Conservation (phyloP, 2,888 invertebrate species). For the Caradrina kadenii region DNA sequence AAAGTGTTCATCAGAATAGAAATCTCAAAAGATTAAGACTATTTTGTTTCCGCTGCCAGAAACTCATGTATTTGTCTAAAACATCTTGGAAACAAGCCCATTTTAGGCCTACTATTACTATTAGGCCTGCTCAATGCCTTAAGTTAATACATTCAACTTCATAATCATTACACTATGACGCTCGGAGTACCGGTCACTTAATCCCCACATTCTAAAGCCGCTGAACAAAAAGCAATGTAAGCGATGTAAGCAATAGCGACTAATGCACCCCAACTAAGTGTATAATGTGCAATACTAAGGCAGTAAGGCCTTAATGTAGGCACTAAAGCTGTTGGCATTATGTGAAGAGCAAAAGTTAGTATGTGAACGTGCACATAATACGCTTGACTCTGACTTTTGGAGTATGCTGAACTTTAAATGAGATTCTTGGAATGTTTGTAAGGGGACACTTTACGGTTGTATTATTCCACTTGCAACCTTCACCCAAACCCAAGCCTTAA, state of each 20-base stretch:
- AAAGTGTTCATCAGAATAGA: too few species aligned
- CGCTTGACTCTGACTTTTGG: slow-evolving; percentile 73
- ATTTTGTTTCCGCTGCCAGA: not conserved
- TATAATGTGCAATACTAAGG: slow-evolving; percentile 68
- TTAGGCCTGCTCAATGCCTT: not conserved
- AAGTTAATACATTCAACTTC: not conserved
- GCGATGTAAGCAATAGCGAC: slow-evolving; percentile 51
- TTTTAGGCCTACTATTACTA: not conserved
- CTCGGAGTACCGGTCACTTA: slow-evolving; percentile 18
- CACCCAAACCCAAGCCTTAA: slow-evolving; percentile 41
- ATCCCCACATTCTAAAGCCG: slow-evolving; percentile 19
- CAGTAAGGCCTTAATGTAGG: slow-evolving; percentile 68
- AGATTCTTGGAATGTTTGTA: slow-evolving; percentile 81
- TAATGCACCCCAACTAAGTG: slow-evolving; percentile 62
- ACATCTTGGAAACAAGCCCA: not conserved
- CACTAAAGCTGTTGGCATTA: slow-evolving; percentile 71
- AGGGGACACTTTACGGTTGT: slow-evolving; percentile 75
- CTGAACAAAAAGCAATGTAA: slow-evolving; percentile 53
- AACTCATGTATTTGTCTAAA: not conserved
- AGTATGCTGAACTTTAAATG: slow-evolving; percentile 81
- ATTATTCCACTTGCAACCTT: slow-evolving; percentile 67
- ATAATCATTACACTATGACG: slow-evolving; percentile 16
- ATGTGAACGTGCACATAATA: slow-evolving; percentile 73
- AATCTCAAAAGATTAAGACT: too few species aligned
- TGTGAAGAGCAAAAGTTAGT: slow-evolving; percentile 69